A percentile compares a stretch with the other conserved stretches of the same genome.
phyloP scores from a whole-genome alignment of 2,113 vertebrate genomes.

The Hepsetus odoe region DNA sequence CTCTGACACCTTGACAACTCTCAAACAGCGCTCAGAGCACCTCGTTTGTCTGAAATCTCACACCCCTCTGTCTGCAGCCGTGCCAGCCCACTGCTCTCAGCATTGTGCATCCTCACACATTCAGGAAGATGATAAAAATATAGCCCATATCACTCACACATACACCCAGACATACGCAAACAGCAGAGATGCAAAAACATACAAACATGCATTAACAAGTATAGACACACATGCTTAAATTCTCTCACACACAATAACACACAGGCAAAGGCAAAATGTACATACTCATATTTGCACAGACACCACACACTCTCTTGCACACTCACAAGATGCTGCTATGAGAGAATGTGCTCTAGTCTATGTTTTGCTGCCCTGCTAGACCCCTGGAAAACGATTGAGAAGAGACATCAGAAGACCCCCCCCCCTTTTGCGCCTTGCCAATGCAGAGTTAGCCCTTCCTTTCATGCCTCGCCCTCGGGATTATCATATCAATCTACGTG shows the following conservation, averaged over 20 bases:
- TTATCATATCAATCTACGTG: conserved; percentile 54
- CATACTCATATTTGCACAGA: not conserved
- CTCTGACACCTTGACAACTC: conserved; percentile 53
- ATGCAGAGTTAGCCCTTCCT: conserved; percentile 47
- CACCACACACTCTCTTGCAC: not conserved
- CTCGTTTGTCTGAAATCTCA: conserved; percentile 42
- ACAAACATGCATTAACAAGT: not conserved
- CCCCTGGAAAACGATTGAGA: conserved; percentile 18
- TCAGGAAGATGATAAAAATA: conserved; percentile 15
- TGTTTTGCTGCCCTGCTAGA: conserved; percentile 14
- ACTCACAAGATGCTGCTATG: not conserved
- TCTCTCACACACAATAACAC: too few relatives aligned
- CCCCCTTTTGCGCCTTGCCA: conserved; percentile 32
- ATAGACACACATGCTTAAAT: not conserved
- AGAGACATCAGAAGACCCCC: conserved; percentile 31
- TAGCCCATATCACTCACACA: not conserved
- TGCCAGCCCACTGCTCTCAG: conserved; percentile 45
- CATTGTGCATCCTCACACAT: conserved; percentile 20
- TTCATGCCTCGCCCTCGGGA: conserved; percentile 47
- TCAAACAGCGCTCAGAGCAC: conserved; percentile 45
- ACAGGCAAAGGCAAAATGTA: not conserved
- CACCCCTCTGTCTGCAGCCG: conserved; percentile 55
- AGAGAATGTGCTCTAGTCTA: not conserved
- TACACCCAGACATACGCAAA: not conserved
- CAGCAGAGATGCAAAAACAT: not conserved